Evolutionary conservation across 2,797 vertebrate genomes (phyloP), one percentile per base, ranked within the genome.

Genomic region (Poecilia wingei): DNA sequence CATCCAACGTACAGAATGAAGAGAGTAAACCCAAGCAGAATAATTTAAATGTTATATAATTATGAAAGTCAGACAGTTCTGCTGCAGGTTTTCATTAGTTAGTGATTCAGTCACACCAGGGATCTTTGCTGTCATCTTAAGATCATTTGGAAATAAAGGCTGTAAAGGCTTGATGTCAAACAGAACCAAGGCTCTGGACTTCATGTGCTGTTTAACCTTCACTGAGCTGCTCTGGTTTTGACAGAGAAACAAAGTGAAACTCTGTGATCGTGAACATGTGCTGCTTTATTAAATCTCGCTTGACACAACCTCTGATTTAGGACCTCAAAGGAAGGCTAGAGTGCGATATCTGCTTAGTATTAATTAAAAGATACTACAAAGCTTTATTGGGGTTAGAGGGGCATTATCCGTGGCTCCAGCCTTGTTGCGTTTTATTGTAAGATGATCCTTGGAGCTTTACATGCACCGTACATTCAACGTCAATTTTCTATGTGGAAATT

Each of bases 281-380:
- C 75, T 79, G 73, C 75, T 86, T 87, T 75, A 87, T 88, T 85
- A 82, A 83, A 87, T 87, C 71, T 75, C 78, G 59, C 84, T 87
- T 81, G 75, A 80, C 74, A 69, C 39, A 59, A 78, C 64, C 78
- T 64, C 59, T 76, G 49, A 84, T 88, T 87, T 43, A 57, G 46
- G 12, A 80, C 72, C 84, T 90, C 75, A 82, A 82, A 86, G 75
- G 75, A 68, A 66, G 69, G 66, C 70, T 72, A 79, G 87, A 89
- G 83, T 85, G 80, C 81, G 64, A 84, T 84, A 79, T 82, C 39
- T 79, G 72, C 55, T 84, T 85, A 36, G 64, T 83, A 79, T 90
- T 89, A 92, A 92, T 90, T 88, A 91, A 78, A 89, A 80, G 81
- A 86, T 84, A 86, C 84, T 82, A 77, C 84, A 88, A 79, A 79